Evolutionary conservation across 2,888 invertebrate genomes (phyloP), one percentile per base, ranked within the genome.

Genomic region (Leistus spinibarbis): DNA sequence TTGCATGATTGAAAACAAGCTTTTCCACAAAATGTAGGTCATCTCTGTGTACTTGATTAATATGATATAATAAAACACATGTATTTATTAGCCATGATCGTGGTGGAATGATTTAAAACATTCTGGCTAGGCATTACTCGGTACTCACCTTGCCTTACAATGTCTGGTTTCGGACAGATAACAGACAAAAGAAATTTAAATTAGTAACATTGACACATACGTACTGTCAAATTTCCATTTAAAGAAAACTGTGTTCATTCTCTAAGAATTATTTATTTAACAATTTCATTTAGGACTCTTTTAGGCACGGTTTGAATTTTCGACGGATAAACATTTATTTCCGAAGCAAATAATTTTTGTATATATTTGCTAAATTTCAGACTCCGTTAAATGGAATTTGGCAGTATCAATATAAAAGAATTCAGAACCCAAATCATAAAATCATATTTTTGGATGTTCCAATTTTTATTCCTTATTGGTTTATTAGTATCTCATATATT

Each of bases 101-200:
- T 62, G 40, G 40, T 40, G 60, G 62, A 60, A 69, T 75, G 68
- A 75, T 69, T n/a, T 17, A 69, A 54, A 69, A 75, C 24, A 75
- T 67, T 63, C 75, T 69, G 75, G 64, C 69, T 69, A n/a, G n/a
- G 17, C 16, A 23, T 74, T 66, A 72, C 57, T 66, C 40, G 54
- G 62, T 75, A 75, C 86, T 86, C 85, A 86, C 86, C 86, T 84
- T 86, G 86, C 84, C 85, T 85, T 81, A 77, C 66, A 62, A 77
- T 69, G 77, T 71, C 77, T 77, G 77, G 71, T 85, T 40, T 84
- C 82, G 84, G 85, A 76, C 69, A 71, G 66, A 75, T 68, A 63
- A 54, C 72, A 62, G 62, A 76, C 60, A 76, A 69, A 75, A 76
- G 23, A 75, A 75, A 75, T 63, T 54, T 69, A 24, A 53, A 75